These are phyloP conservation scores for Psittacula derbiana DNA, from an alignment of 2,797 vertebrate genomes.

Conservation along the genomic window DNA sequence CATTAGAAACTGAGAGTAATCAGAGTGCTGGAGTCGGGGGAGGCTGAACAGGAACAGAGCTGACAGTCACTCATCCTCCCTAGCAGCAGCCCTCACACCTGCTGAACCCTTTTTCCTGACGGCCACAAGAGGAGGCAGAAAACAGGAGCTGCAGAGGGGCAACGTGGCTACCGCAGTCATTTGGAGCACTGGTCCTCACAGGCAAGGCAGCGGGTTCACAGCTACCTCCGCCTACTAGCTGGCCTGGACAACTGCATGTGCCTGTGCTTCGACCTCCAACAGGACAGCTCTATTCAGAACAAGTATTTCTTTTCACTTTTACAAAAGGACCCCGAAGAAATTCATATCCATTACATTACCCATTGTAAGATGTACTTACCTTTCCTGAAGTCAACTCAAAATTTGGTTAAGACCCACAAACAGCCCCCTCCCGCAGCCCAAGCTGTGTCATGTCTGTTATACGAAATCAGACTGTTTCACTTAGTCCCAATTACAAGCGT, in stretches of 20 bases:
- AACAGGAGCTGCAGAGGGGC: neutral
- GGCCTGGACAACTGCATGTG: rapidly evolving
- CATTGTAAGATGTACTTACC: neutral
- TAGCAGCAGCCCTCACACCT: neutral
- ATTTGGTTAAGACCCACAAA: neutral
- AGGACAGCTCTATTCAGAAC: neutral
- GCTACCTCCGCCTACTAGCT: neutral
- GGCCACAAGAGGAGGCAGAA: neutral
- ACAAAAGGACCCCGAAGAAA: neutral
- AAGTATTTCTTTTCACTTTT: neutral
- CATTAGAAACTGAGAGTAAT: neutral
- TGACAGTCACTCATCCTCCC: neutral
- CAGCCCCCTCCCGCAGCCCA: neutral
- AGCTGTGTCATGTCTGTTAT: neutral
- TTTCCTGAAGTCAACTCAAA: neutral
- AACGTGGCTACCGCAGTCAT: rapidly evolving
- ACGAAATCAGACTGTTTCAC: neutral
- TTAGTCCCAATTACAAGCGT: neutral
- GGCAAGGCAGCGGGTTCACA: too few relatives aligned
- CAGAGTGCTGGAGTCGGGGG: neutral
- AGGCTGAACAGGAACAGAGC: neutral
- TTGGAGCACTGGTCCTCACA: rapidly evolving
- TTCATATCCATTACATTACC: neutral
- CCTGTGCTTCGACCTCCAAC: rapidly evolving
- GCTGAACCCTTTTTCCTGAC: neutral